Conservation (phyloP, 2,888 invertebrate species). For the Apodemia mormo region DNA sequence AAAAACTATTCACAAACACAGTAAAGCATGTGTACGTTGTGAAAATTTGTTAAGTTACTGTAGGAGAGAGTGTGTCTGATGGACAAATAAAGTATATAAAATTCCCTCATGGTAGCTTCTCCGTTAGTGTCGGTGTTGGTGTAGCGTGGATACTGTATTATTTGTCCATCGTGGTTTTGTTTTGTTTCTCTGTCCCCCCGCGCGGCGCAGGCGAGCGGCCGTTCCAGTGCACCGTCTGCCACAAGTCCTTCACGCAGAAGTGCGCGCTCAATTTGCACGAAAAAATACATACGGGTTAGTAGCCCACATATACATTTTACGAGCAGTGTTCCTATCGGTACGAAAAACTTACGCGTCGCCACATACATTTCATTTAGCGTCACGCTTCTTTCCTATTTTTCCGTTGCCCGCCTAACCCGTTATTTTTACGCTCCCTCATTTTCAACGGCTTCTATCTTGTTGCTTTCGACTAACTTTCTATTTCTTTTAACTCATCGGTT, state of each 20-base stretch:
- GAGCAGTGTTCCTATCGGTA: conserved; percentile 65
- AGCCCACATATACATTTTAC: conserved; percentile 78
- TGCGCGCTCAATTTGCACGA: conserved; percentile 84
- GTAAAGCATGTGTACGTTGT: conserved; percentile 80
- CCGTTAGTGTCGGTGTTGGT: conserved; percentile 32
- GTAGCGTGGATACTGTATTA: conserved; percentile 53
- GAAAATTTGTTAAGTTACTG: conserved; percentile 64
- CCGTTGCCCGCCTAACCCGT: conserved; percentile 78
- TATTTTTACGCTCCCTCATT: conserved; percentile 58
- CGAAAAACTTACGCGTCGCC: conserved; percentile 62
- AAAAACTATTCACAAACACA: conserved; percentile 82
- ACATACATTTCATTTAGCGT: conserved; percentile 70
- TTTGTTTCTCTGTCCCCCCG: conserved; percentile 80
- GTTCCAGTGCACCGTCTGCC: conserved; percentile 84
- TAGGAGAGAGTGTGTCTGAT: conserved; percentile 73
- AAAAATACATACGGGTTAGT: conserved; percentile 84
- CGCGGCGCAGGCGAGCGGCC: conserved; percentile 82
- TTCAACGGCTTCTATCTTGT: conserved; percentile 72
- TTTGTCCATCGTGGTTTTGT: conserved; percentile 82
- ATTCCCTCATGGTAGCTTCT: conserved; percentile 73
- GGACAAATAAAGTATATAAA: conserved; percentile 73
- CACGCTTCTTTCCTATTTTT: conserved; percentile 75
- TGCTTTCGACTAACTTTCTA: conserved; percentile 76
- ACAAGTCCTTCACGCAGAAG: conserved; percentile 84
- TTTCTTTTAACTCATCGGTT: conserved; percentile 59